Evolutionary conservation across 1,140 invertebrate genomes (phyloP).

Genomic region (Ceratosolen solmsi): DNA sequence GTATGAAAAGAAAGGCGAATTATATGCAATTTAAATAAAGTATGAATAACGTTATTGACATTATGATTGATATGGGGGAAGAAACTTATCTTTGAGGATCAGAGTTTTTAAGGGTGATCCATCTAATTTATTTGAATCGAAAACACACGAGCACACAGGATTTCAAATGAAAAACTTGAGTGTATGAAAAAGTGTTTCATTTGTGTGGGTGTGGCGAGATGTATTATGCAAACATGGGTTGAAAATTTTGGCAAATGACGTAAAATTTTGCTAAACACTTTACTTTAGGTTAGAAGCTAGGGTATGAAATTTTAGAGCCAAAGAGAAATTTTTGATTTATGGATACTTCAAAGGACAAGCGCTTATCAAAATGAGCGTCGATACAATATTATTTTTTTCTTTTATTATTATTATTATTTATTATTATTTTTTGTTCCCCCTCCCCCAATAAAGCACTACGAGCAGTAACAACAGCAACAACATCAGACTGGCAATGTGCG

Average conservation of each 20-base stretch:
- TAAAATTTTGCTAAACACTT: background rate
- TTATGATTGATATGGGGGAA: background rate
- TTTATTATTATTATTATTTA: no score
- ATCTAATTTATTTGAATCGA: conserved; percentile 13
- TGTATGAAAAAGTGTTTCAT: background rate
- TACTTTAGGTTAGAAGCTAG: background rate
- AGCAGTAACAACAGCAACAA: no score
- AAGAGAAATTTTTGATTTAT: background rate
- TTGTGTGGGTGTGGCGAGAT: background rate
- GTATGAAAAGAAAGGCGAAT: background rate
- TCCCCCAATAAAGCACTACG: background rate
- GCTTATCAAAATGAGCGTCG: no score
- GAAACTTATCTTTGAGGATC: conserved; percentile 10
- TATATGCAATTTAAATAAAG: conserved; percentile 22
- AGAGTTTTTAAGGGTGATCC: background rate
- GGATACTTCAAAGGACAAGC: background rate
- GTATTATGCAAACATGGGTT: background rate
- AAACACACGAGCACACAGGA: background rate
- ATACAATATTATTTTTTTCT: no score
- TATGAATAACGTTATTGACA: conserved; percentile 21
- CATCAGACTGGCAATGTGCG: background rate
- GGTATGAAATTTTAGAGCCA: background rate
- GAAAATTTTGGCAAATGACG: background rate
- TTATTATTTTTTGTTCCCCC: background rate
- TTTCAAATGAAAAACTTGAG: background rate